Evolutionary conservation across 2,888 invertebrate genomes (phyloP), one percentile per base, ranked within the genome.

Genomic region (Vanessa cardui): DNA sequence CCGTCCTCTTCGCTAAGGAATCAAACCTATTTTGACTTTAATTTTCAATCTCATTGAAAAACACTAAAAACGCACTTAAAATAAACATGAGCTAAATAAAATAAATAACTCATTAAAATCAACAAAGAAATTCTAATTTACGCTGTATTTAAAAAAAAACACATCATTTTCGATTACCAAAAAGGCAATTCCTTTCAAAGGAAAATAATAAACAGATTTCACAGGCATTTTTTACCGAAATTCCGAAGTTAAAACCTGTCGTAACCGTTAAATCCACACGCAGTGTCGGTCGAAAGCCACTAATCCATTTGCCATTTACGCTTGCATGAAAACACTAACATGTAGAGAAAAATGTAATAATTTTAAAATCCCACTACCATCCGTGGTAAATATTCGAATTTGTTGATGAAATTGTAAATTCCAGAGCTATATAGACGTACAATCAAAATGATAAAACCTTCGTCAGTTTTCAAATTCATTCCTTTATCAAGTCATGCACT

Each of bases 241-340:
- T 54, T 54, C 16, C 21, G 49, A 49, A 20, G 26, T 54, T 31
- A 31, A n/a, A 54, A 31, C 52, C 21, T 26, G 52, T 52, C 26
- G 26, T 64, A 59, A 64, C 54, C 58, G 58, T 45, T 50, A 59
- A 59, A 58, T 59, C 64, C 59, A 60, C 64, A 45, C 39, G 39
- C 44, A 59, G 74, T 73, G 71, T 74, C 66, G 70, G 71, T 75
- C 76, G 77, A 75, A 76, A 75, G 74, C 74, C 76, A 76, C 73
- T 79, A 81, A 81, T 80, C 79, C 80, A 78, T 80, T 76, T 78
- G 67, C 74, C 75, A 72, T 69, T 68, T 68, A 68, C 60, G 60
- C 66, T 65, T 65, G 60, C 60, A 65, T 65, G 52, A 54, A 54
- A 54, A 54, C 16, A 54, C 52, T 54, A 15, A 26, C 52, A 16